These are phyloP conservation scores for Myripristis murdjan DNA, from an alignment of 2,797 vertebrate genomes.

Conservation along the genomic window DNA sequence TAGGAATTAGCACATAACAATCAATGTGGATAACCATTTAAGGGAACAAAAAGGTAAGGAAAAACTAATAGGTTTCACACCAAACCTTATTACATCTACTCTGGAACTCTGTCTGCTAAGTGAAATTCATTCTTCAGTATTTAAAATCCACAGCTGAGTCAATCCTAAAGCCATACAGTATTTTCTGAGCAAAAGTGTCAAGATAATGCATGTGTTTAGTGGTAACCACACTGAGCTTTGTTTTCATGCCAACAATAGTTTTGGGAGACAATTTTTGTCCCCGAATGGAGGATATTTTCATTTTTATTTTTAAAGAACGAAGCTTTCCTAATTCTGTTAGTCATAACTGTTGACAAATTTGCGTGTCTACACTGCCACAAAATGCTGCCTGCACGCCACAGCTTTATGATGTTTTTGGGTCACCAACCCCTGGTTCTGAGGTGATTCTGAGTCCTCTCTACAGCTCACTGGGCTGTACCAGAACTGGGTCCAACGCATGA, in stretches of 20 bases:
- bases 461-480: constrained; percentile 66
- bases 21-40: background rate
- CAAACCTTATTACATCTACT: background rate
- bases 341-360: background rate
- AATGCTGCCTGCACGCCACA: background rate
- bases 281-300: background rate
- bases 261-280: too few species aligned
- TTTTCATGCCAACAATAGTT: too few species aligned
- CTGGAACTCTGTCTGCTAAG: background rate
- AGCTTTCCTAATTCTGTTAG: background rate
- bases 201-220: background rate
- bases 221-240: too few species aligned
- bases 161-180: background rate
- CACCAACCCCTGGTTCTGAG: constrained; percentile 55
- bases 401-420: constrained; percentile 59
- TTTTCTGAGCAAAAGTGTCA: constrained; percentile 14
- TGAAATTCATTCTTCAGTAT: too few species aligned
- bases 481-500: constrained; percentile 68
- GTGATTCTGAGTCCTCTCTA: constrained; percentile 63
- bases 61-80: background rate
- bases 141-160: too few species aligned
- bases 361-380: background rate
- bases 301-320: too few species aligned
- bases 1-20: background rate
- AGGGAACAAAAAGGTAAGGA: background rate